Evolutionary conservation across 2,888 invertebrate species (phyloP).

Genomic region (Aricia artaxerxes): DNA sequence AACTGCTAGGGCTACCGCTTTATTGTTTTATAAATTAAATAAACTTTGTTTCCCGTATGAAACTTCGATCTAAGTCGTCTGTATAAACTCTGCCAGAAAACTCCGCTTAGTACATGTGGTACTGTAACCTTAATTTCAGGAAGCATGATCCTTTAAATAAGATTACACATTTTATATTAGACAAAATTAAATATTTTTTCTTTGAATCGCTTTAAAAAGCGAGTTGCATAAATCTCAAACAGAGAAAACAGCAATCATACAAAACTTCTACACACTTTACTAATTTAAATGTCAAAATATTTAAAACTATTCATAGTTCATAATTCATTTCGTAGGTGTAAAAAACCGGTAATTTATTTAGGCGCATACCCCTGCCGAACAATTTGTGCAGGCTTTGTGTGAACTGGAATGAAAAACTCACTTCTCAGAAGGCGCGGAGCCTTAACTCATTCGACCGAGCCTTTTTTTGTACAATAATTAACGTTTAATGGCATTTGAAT

Average conservation of each 20-base stretch:
- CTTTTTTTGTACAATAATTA: conserved; percentile 66
- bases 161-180: no score
- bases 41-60: neutral
- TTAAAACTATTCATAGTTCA: neutral
- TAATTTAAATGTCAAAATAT: conserved; percentile 10
- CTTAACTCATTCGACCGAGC: conserved; percentile 52
- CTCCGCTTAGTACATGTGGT: neutral
- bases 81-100: neutral
- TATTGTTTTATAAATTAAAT: neutral
- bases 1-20: conserved; percentile 30
- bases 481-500: conserved; percentile 60
- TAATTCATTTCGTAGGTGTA: no score
- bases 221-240: neutral
- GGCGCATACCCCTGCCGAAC: conserved; percentile 36
- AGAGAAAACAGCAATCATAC: neutral
- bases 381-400: conserved; percentile 73
- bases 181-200: neutral
- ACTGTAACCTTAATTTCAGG: no score
- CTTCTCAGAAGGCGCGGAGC: conserved; percentile 72
- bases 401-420: conserved; percentile 48
- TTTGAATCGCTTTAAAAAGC: neutral
- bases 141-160: no score
- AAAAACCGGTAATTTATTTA: conserved; percentile 28
- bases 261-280: neutral
- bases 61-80: neutral